phyloP scores from a whole-genome alignment of 2,888 invertebrate genomes.

The Mystacides longicornis region DNA sequence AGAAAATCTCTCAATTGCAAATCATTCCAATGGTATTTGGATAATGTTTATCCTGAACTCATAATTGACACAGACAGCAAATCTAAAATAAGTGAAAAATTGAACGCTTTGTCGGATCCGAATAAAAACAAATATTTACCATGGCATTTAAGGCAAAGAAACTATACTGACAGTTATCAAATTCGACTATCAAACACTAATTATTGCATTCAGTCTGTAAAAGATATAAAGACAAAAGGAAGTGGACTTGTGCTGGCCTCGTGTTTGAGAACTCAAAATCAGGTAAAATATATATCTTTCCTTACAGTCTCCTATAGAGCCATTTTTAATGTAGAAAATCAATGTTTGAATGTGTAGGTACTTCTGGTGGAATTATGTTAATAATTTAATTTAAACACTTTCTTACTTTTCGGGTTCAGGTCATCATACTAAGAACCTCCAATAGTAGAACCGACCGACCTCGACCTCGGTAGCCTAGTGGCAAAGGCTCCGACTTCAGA shows the following conservation, averaged over 20 bases:
- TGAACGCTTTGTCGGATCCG: slow-evolving; percentile 50
- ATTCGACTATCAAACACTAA: slow-evolving; percentile 64
- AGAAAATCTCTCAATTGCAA: slow-evolving; percentile 70
- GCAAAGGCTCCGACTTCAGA: too few relatives aligned
- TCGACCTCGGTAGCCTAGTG: too few relatives aligned
- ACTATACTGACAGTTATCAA: slow-evolving; percentile 65
- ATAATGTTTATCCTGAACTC: slow-evolving; percentile 77
- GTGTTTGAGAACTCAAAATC: slow-evolving; percentile 64
- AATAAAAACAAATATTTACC: slow-evolving; percentile 65
- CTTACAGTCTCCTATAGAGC: too few relatives aligned
- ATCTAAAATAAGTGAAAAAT: slow-evolving; percentile 49
- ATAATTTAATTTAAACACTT: too few relatives aligned
- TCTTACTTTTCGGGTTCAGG: too few relatives aligned
- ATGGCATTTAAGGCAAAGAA: slow-evolving; percentile 74
- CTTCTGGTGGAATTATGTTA: too few relatives aligned
- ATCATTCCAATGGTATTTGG: slow-evolving; percentile 81
- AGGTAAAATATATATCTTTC: too few relatives aligned
- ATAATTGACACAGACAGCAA: slow-evolving; percentile 55
- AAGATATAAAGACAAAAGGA: slow-evolving; percentile 70
- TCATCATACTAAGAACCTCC: too few relatives aligned
- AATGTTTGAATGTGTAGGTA: too few relatives aligned
- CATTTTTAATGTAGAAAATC: too few relatives aligned
- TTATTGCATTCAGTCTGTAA: slow-evolving; percentile 72
- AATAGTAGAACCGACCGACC: too few relatives aligned
- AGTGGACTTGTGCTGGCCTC: slow-evolving; percentile 62